Evolutionary conservation across 2,888 invertebrate genomes (phyloP), one percentile per base, ranked within the genome.

Genomic region (Rhingia campestris): DNA sequence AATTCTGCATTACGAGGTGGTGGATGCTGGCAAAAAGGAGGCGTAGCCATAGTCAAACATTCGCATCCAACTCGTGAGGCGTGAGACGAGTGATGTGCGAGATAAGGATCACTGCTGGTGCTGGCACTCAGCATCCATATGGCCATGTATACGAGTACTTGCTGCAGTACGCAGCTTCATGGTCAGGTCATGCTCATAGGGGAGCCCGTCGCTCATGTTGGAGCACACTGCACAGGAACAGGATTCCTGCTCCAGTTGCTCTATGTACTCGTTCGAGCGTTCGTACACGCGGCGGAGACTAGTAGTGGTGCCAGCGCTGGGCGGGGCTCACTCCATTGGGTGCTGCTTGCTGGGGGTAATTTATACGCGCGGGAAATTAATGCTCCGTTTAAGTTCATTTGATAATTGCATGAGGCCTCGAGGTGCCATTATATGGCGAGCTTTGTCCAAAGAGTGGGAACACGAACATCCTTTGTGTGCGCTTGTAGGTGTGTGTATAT

Each of bases 341-440:
- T 74, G 79, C 69, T 47, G 6, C 14, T 6, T 47, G 30, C 30
- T 49, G 49, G 30, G 69, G 80, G 80, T 88, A 87, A 88, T 88
- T 88, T 87, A 88, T 87, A 87, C 87, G 87, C 87, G 77, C 86
- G 88, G 88, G 87, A 87, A 87, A 88, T 88, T 88, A 88, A 88
- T 87, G 87, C 87, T 87, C 87, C 87, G 88, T 91, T 90, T 89
- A 89, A 88, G 89, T 90, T 90, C 91, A 91, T 91, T 91, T 91
- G 90, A 91, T 91, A 91, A 91, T 91, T 91, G 91, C 88, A 90
- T 89, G 90, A 90, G 90, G 88, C 91, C 91, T 91, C 86, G 86
- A 91, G 91, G 91, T 89, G 88, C 90, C 88, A 90, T 91, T 89
- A 88, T 86, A 43, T 74, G 72, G 73, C 79, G 64, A 69, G 77